Evolutionary conservation across 2,113 vertebrate genomes (phyloP).

Genomic region (Aegithalos caudatus): DNA sequence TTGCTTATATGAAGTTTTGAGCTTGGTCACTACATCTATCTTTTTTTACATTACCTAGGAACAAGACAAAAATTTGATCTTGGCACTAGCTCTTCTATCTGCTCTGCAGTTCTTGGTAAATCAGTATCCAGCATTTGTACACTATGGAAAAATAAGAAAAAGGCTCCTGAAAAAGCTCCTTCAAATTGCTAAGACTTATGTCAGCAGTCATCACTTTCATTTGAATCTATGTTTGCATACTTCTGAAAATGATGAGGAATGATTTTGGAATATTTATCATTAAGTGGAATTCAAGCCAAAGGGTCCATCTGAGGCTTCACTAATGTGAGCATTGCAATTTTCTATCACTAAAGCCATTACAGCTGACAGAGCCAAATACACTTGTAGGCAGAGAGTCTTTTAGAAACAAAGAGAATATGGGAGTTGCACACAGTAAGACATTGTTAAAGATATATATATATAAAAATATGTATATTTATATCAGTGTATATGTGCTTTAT

Average conservation of each 20-base stretch:
- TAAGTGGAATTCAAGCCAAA: background rate
- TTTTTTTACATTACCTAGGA: background rate
- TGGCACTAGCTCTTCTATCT: background rate
- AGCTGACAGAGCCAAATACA: background rate
- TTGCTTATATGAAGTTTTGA: background rate
- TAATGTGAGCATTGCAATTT: background rate
- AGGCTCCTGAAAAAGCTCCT: background rate
- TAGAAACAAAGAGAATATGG: background rate
- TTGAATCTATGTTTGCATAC: background rate
- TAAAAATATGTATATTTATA: background rate
- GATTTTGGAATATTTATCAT: background rate
- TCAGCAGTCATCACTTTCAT: background rate
- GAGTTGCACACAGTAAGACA: background rate
- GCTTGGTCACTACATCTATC: background rate
- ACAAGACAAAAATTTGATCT: background rate
- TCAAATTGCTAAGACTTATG: background rate
- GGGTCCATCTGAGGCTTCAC: background rate
- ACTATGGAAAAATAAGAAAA: background rate
- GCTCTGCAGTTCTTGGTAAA: background rate
- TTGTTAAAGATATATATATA: background rate
- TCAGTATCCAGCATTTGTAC: background rate
- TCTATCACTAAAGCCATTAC: background rate
- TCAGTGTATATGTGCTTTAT: background rate
- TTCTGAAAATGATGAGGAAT: background rate
- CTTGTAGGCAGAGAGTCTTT: background rate